Evolutionary conservation across 2,888 invertebrate species (phyloP), one percentile per base, ranked within the genome.

Genomic region (Tricholauxania praeusta): DNA sequence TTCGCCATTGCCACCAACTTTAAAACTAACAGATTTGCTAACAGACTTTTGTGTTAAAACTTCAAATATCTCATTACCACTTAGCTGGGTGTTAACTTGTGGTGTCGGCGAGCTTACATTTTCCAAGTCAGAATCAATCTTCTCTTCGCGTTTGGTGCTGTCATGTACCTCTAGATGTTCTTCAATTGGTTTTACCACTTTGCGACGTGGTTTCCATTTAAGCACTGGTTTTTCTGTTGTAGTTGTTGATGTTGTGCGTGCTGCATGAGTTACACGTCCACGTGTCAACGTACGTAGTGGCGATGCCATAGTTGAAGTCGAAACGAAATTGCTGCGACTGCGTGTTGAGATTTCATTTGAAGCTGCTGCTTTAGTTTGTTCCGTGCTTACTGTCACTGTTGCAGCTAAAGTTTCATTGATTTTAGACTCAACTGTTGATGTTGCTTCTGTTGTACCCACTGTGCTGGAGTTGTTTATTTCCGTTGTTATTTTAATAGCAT

Each of bases 1-100:
- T 72, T 85, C 80, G 4, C 85, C 83, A 62, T 82, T 81, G 57
- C 87, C 88, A 63, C 89, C 89, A 12, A 90, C 87, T 80, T 89
- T 87, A 68, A 89, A 87, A 81, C 89, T 90, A 7, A 90, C 88
- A 2, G 90, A 90, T 64, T 89, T 90, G 74, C 88, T 88, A 15
- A 88, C 88, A 71, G 90, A 90, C 80, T 89, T 89, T 74, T 88
- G 88, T 19, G 86, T 86, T 5, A 84, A 78, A 62, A 86, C 78
- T 72, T 86, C 85, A 51, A 81, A 73, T 32, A 81, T 77, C 71
- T 82, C 80, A 66, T 55, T n/a, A 32, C 8, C 4, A 32, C 19
- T 17, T 57, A 39, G 63, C 69, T 69, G 12, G 10, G 51, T 72
- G 73, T 39, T 75, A 72, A 74, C 64, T 39, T 8, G 7, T 53